phyloP scores from a whole-genome alignment of 2,113 vertebrate species.

The Tyto alba region DNA sequence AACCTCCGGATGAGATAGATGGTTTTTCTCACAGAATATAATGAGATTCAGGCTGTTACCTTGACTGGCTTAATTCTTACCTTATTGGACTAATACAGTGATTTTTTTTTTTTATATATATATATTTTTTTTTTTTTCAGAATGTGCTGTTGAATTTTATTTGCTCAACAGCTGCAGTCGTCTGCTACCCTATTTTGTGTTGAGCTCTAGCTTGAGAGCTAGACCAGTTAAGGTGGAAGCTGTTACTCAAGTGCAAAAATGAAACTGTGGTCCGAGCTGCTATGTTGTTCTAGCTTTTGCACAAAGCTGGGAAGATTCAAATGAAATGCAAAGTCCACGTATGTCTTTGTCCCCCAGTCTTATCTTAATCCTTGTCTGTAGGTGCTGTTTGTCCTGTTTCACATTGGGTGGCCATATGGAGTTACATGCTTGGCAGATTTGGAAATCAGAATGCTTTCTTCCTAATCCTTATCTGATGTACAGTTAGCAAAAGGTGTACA shows the following conservation, averaged over 20 bases:
- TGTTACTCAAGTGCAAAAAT: background rate
- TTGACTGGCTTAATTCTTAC: background rate
- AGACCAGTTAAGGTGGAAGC: background rate
- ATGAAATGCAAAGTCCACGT: background rate
- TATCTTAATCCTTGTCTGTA: background rate
- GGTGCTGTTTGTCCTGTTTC: background rate
- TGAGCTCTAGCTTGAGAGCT: rapidly evolving
- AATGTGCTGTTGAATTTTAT: background rate
- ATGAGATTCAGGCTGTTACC: background rate
- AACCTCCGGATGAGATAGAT: background rate
- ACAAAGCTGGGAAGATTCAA: background rate
- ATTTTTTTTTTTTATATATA: background rate
- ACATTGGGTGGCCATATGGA: rapidly evolving
- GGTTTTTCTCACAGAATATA: background rate
- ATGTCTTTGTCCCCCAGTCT: background rate
- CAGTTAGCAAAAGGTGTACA: background rate
- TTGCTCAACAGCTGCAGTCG: background rate
- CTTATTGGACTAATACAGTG: background rate
- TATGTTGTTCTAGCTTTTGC: background rate
- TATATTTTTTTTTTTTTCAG: background rate
- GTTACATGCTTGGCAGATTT: background rate
- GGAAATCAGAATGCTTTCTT: background rate
- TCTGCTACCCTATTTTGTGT: background rate
- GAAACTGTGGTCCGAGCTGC: background rate
- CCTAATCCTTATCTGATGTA: background rate